Conservation (phyloP, 2,113 vertebrate genomes). For the Turnix velox region DNA sequence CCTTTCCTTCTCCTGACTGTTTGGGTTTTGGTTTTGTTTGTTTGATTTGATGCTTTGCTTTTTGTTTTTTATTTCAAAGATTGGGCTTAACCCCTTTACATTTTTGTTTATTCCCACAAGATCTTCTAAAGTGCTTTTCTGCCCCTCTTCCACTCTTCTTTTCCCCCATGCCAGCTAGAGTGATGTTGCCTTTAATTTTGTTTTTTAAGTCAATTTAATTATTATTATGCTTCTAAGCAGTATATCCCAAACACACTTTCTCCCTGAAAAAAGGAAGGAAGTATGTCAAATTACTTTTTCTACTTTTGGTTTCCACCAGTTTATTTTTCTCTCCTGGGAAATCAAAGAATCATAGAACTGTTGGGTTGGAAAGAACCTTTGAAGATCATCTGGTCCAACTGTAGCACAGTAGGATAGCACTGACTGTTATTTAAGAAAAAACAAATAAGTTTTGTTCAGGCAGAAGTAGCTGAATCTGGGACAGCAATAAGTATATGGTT, state of each 20-base stretch:
- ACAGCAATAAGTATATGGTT: background rate
- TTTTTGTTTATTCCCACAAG: background rate
- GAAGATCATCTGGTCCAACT: background rate
- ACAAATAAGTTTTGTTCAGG: background rate
- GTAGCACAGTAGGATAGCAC: background rate
- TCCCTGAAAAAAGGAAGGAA: background rate
- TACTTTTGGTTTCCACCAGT: background rate
- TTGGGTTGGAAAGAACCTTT: background rate
- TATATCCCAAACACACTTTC: background rate
- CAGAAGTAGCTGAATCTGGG: background rate
- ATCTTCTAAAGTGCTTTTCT: background rate
- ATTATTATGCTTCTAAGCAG: background rate
- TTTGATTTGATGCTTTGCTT: no score
- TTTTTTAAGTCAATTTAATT: background rate
- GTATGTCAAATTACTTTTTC: background rate
- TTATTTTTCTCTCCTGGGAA: background rate
- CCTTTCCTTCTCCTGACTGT: background rate
- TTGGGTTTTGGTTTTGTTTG: background rate
- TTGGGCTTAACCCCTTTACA: background rate
- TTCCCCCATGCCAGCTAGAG: background rate
- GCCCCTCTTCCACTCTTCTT: background rate
- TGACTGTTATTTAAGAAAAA: background rate
- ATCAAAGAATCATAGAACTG: background rate
- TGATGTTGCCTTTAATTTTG: background rate
- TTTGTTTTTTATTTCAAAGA: background rate